Evolutionary conservation across 2,888 invertebrate species (phyloP).

Genomic region (Agriopis aurantiaria): DNA sequence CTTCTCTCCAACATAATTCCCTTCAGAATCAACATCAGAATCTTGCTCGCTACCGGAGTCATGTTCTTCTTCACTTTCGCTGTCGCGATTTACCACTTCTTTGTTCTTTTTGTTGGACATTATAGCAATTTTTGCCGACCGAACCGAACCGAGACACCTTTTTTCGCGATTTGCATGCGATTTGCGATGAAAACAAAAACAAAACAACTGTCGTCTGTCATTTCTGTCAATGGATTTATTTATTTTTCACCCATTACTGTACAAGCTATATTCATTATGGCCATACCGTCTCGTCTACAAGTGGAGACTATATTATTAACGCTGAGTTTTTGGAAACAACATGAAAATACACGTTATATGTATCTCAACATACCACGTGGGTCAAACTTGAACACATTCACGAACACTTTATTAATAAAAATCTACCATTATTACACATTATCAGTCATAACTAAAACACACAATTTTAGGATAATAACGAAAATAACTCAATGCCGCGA

Average conservation of each 20-base stretch:
- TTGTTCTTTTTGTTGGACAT: conserved; percentile 82
- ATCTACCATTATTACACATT: no score
- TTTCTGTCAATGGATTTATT: background rate
- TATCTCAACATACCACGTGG: no score
- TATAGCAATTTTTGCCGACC: conserved; percentile 45
- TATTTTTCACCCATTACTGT: background rate
- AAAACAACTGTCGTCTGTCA: conserved; percentile 6
- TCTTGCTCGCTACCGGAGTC: conserved; percentile 74
- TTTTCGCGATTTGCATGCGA: no score
- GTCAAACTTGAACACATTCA: no score
- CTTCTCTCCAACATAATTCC: conserved; percentile 86
- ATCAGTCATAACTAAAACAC: no score
- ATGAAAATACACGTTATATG: no score
- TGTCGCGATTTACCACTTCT: conserved; percentile 70
- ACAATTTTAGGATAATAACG: no score
- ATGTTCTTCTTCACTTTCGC: conserved; percentile 79
- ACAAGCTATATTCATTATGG: background rate
- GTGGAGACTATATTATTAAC: no score
- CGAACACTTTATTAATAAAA: no score
- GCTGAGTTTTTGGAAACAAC: no score
- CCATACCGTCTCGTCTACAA: no score
- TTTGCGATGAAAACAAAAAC: conserved; percentile 28
- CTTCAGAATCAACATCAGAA: conserved; percentile 81
- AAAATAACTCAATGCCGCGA: no score
- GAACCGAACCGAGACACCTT: conserved; percentile 3